These are phyloP conservation scores for Apolygus lucorum DNA, from an alignment of 1,140 invertebrate species.

Conservation along the genomic window DNA sequence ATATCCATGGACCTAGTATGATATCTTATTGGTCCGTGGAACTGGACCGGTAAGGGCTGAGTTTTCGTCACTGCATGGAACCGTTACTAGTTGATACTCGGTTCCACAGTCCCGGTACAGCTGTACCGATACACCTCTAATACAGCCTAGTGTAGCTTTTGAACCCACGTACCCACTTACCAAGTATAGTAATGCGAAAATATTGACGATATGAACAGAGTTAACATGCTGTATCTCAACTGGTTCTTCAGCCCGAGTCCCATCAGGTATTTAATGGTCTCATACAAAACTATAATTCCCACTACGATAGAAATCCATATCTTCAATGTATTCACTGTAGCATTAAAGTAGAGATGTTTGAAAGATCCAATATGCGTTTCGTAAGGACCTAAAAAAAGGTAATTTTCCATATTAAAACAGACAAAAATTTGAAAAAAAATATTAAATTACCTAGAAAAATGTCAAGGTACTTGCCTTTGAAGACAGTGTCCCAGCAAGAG, in stretches of 20 bases:
- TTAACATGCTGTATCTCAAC: conserved; percentile 57
- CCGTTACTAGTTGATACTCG: no score
- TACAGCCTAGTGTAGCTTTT: not conserved
- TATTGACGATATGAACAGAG: conserved; percentile 57
- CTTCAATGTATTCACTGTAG: conserved; percentile 61
- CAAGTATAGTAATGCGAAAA: conserved; percentile 77
- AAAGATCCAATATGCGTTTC: conserved; percentile 64
- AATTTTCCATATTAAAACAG: no score
- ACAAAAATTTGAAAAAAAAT: no score
- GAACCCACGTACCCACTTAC: conserved; percentile 24
- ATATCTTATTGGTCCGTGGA: no score
- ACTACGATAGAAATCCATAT: conserved; percentile 64
- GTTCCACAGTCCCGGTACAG: no score
- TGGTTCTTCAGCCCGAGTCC: conserved; percentile 46
- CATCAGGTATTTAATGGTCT: conserved; percentile 56
- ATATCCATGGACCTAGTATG: no score
- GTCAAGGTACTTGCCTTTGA: conserved; percentile 33
- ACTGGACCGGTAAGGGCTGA: no score
- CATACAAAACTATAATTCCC: conserved; percentile 59
- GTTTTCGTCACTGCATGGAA: no score
- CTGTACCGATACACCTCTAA: no score
- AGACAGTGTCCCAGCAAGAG: conserved; percentile 34
- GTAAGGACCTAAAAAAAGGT: conserved; percentile 53
- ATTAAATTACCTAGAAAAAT: no score
- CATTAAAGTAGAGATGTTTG: conserved; percentile 78